These are phyloP conservation scores for Rhorus exstirpatorius DNA, from an alignment of 2,888 invertebrate genomes.

Conservation along the genomic window DNA sequence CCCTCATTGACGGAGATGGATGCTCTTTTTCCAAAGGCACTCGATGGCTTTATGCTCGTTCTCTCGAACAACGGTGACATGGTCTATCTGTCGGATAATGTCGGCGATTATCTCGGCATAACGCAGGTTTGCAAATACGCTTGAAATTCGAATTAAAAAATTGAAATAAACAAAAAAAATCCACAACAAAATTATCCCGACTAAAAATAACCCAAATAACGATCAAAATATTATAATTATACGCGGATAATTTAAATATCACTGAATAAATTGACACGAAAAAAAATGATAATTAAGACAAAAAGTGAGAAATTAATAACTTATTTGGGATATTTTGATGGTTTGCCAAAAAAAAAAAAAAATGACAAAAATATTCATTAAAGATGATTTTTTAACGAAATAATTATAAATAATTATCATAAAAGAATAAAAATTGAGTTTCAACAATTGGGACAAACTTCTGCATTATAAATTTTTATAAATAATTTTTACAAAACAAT, in stretches of 20 bases:
- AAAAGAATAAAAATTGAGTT: too few relatives aligned
- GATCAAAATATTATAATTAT: too few relatives aligned
- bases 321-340: too few relatives aligned
- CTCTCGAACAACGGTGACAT: constrained; percentile 96
- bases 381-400: too few relatives aligned
- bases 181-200: neutral
- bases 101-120: constrained; percentile 95
- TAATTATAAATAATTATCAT: too few relatives aligned
- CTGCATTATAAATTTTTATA: too few relatives aligned
- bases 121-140: constrained; percentile 91
- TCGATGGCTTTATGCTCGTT: constrained; percentile 97
- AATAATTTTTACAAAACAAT: too few relatives aligned
- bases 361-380: too few relatives aligned
- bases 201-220: neutral
- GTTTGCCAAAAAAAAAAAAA: too few relatives aligned
- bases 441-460: too few relatives aligned
- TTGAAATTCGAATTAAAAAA: constrained; percentile 11
- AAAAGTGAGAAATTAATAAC: too few relatives aligned
- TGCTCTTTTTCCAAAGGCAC: constrained; percentile 90
- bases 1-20: constrained; percentile 84
- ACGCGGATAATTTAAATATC: too few relatives aligned
- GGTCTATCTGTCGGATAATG: constrained; percentile 96
- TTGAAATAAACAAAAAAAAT: constrained; percentile 10
- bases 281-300: neutral
- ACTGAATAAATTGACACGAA: neutral